phyloP scores from a whole-genome alignment of 1,140 invertebrate genomes.

The Ips typographus region DNA sequence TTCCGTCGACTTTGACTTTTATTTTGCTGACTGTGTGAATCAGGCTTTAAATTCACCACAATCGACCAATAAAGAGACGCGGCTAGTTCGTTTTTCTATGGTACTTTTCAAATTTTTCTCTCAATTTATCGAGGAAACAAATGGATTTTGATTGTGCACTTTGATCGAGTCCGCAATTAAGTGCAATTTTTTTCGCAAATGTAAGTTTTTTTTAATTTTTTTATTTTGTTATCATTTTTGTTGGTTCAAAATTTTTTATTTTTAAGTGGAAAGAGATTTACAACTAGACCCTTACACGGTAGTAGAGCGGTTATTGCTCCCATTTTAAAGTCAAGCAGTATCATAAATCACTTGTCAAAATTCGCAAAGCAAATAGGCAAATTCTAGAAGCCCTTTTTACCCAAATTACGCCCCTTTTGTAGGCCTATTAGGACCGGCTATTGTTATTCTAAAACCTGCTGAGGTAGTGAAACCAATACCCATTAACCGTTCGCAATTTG shows the following conservation, averaged over 20 bases:
- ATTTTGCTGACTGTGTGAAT: constrained; percentile 22
- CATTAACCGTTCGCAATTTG: constrained; percentile 1
- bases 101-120: not conserved
- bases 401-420: constrained; percentile 10
- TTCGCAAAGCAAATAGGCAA: no score
- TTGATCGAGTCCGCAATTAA: constrained; percentile 5
- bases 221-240: not conserved
- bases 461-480: constrained; percentile 17
- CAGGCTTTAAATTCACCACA: constrained; percentile 9
- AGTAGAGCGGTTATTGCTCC: no score
- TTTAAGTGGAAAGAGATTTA: not conserved
- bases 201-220: constrained; percentile 13
- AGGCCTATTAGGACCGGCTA: not conserved
- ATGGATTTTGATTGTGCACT: constrained; percentile 23
- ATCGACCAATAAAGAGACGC: not conserved
- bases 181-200: constrained; percentile 14
- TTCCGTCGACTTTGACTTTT: constrained; percentile 25
- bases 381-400: not conserved
- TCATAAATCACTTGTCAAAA: constrained; percentile 5
- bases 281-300: not conserved
- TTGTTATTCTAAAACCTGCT: constrained; percentile 12
- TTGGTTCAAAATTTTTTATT: not conserved
- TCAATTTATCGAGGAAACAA: constrained; percentile 6
- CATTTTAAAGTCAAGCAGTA: not conserved
- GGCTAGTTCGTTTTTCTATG: not conserved